Evolutionary conservation across 2,113 vertebrate genomes (phyloP).

Genomic region (Aptenodytes forsteri): DNA sequence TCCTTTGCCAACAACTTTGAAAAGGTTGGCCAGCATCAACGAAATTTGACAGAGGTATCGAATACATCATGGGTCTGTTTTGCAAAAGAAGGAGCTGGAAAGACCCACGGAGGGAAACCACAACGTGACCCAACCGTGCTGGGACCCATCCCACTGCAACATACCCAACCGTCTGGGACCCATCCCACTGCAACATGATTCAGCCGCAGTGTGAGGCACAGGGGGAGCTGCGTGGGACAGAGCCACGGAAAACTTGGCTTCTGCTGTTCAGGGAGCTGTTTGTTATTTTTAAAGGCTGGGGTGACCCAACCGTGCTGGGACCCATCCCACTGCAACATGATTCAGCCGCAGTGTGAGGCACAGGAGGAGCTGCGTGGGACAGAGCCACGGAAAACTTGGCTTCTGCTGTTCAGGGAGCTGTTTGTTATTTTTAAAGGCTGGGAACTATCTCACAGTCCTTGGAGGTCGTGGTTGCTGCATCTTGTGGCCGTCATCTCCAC

Average conservation of each 20-base stretch:
- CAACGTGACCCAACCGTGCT: background rate
- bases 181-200: background rate
- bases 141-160: background rate
- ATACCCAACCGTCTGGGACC: background rate
- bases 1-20: background rate
- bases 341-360: accelerated
- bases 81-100: background rate
- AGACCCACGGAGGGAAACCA: background rate
- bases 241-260: background rate
- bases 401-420: background rate
- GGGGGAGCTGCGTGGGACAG: background rate
- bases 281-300: background rate
- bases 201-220: accelerated
- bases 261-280: background rate
- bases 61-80: background rate
- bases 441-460: background rate
- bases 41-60: background rate
- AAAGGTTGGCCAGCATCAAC: background rate
- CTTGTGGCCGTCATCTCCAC: too few species aligned
- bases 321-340: background rate
- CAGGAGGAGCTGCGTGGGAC: background rate
- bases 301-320: background rate
- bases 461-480: background rate
- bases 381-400: background rate
- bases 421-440: background rate